Evolutionary conservation across 2,113 vertebrate species (phyloP).

Genomic region (Chaetops frenatus): DNA sequence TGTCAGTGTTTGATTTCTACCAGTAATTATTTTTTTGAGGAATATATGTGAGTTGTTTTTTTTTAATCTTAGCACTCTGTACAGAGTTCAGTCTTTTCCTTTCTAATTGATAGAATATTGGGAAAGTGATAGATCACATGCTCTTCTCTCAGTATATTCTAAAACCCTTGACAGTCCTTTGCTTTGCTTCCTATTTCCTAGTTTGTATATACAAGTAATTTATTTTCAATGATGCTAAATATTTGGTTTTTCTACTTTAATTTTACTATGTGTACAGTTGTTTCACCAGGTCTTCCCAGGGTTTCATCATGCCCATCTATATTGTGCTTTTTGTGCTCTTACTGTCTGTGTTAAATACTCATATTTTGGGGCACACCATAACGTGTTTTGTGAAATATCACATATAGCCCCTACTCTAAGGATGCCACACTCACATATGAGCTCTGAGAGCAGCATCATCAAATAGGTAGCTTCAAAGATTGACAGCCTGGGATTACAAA

Average conservation of each 20-base stretch:
- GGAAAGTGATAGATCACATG: not conserved
- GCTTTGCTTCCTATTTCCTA: not conserved
- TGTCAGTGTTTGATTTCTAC: not conserved
- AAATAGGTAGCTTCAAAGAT: not conserved
- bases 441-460: not conserved
- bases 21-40: not conserved
- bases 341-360: not conserved
- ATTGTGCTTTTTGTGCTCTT: not conserved
- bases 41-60: not conserved
- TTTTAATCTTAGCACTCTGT: not conserved
- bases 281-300: not conserved
- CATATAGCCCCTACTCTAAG: not conserved
- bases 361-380: not conserved
- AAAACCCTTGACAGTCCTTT: not conserved
- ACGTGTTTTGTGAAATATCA: not conserved
- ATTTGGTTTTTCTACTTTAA: not conserved
- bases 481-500: not conserved
- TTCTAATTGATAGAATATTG: not conserved
- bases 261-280: not conserved
- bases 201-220: not conserved
- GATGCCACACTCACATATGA: not conserved
- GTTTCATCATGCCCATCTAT: not conserved
- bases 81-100: not conserved
- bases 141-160: not conserved
- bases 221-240: not conserved